Conservation (phyloP, 2,797 vertebrate genomes). For the Hoplostethus atlanticus region DNA sequence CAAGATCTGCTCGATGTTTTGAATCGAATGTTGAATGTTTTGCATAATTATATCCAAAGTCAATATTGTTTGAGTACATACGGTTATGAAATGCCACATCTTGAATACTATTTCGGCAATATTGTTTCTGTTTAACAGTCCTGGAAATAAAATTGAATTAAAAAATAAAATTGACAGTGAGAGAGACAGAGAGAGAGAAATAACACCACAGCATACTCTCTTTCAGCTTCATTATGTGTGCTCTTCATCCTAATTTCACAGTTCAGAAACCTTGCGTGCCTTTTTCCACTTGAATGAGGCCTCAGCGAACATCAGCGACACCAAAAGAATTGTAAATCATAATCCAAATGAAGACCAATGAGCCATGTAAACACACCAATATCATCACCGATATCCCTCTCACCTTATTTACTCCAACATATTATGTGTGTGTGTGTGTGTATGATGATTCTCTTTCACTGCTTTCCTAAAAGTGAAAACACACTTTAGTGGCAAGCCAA, state of each 20-base stretch:
- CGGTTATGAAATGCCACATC: too few relatives aligned
- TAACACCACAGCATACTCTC: background rate
- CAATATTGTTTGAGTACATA: too few relatives aligned
- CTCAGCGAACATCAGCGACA: background rate
- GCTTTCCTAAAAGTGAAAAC: too few relatives aligned
- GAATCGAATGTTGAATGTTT: too few relatives aligned
- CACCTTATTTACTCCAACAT: background rate
- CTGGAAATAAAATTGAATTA: background rate
- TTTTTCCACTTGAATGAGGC: background rate
- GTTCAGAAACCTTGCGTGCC: background rate
- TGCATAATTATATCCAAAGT: too few relatives aligned
- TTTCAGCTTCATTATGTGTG: background rate
- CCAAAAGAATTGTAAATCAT: background rate
- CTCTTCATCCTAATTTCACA: background rate
- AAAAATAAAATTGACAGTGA: background rate
- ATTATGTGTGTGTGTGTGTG: too few relatives aligned
- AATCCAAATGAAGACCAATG: background rate
- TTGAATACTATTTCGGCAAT: too few relatives aligned
- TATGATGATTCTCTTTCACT: too few relatives aligned
- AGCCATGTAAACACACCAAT: background rate
- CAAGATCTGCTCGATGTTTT: too few relatives aligned
- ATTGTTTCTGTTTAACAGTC: background rate
- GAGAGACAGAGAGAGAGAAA: background rate
- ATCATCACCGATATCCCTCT: background rate
- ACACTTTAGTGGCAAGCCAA: too few relatives aligned